Conservation (phyloP, 2,113 vertebrate species). For the Apodemus speciosus region DNA sequence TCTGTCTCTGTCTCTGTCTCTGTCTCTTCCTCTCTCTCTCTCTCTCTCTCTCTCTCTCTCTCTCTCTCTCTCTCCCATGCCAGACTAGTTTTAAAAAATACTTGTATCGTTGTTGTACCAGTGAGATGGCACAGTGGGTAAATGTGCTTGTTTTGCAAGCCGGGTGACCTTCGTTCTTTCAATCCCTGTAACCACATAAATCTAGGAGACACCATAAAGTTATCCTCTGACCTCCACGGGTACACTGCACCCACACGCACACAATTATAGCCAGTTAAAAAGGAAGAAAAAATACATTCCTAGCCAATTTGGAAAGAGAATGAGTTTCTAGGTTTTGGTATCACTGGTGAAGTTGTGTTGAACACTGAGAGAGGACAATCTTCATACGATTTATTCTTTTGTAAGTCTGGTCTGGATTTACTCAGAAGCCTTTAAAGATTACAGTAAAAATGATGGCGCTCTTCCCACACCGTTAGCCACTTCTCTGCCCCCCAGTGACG, state of each 20-base stretch:
- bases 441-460: neutral
- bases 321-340: constrained; percentile 15
- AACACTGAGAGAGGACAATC: neutral
- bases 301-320: neutral
- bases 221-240: neutral
- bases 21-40: too few species aligned
- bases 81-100: neutral
- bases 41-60: neutral
- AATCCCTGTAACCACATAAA: neutral
- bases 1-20: too few species aligned
- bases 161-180: neutral
- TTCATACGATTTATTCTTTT: neutral
- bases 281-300: neutral
- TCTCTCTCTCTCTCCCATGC: neutral
- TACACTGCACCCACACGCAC: neutral
- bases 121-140: neutral
- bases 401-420: neutral
- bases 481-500: neutral
- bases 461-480: neutral
- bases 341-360: constrained; percentile 19
- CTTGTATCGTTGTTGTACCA: neutral
- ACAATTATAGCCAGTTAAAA: neutral
- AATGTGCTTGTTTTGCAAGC: neutral
- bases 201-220: neutral
- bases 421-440: constrained; percentile 28